phyloP scores from a whole-genome alignment of 2,888 invertebrate species.

The Xylota segnis region DNA sequence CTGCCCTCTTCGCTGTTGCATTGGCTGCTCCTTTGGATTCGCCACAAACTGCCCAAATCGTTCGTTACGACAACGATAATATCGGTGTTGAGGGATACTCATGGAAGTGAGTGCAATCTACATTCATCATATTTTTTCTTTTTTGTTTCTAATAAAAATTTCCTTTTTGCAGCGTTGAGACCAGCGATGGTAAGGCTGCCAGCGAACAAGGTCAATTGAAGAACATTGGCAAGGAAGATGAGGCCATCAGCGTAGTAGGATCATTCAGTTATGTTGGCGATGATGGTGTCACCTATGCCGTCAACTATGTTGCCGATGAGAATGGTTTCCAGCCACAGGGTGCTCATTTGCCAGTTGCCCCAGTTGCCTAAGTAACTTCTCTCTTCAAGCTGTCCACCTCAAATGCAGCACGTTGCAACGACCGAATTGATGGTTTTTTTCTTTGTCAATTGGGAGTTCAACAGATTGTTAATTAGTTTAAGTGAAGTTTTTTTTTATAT shows the following conservation, averaged over 20 bases:
- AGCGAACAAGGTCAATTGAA: constrained; percentile 85
- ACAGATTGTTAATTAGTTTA: constrained; percentile 66
- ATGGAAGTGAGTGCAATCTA: constrained; percentile 85
- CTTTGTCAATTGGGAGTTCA: constrained; percentile 44
- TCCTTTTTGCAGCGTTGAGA: constrained; percentile 84
- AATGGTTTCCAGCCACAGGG: constrained; percentile 84
- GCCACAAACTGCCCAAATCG: constrained; percentile 85
- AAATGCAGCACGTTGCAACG: constrained; percentile 35
- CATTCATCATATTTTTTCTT: not conserved
- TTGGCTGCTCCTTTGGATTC: constrained; percentile 78
- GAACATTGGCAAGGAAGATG: constrained; percentile 85
- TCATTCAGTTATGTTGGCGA: constrained; percentile 85
- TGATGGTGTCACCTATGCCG: constrained; percentile 86
- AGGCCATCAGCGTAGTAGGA: constrained; percentile 85
- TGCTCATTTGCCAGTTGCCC: constrained; percentile 84
- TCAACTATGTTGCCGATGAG: constrained; percentile 83
- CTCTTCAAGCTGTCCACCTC: constrained; percentile 34
- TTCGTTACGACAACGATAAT: constrained; percentile 85
- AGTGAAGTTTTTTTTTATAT: constrained; percentile 33
- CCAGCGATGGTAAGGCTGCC: constrained; percentile 85
- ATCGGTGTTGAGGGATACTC: constrained; percentile 86
- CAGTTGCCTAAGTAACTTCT: constrained; percentile 67
- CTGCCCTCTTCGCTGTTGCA: constrained; percentile 80
- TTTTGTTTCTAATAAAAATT: constrained; percentile 60
- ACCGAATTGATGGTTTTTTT: constrained; percentile 39